Evolutionary conservation across 2,113 vertebrate species (phyloP).

Genomic region (Rhynchomys soricoides): DNA sequence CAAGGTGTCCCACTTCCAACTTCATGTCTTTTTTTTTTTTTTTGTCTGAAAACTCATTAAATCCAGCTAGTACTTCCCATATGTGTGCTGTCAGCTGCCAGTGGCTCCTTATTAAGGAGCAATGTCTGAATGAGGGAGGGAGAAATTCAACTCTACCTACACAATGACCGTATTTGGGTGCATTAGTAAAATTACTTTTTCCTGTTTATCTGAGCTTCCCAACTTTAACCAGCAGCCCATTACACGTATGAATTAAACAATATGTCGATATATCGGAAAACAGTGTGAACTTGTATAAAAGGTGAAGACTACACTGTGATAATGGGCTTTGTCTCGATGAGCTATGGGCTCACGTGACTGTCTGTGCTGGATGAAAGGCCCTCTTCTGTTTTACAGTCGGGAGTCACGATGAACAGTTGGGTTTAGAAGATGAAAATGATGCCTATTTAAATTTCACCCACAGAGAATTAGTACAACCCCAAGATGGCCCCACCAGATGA

Average conservation of each 20-base stretch:
- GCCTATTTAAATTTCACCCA: slow-evolving; percentile 1
- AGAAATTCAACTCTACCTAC: background rate
- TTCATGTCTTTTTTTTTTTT: background rate
- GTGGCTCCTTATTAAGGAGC: background rate
- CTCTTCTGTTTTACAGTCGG: slow-evolving; percentile 19
- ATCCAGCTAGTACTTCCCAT: background rate
- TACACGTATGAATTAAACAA: background rate
- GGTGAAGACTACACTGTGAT: background rate
- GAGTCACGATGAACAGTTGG: background rate
- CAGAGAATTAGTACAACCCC: background rate
- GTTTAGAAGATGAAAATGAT: slow-evolving; percentile 3
- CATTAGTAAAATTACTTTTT: slow-evolving; percentile 44
- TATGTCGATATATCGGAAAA: background rate
- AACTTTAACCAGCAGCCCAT: background rate
- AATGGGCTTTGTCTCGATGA: background rate
- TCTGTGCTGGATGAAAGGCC: background rate
- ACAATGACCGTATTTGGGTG: background rate
- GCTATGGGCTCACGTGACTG: background rate
- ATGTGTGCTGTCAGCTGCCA: background rate
- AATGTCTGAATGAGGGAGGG: background rate
- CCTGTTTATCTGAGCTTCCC: background rate
- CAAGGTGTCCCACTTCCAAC: background rate
- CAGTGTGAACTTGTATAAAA: background rate
- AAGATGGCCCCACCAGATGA: background rate
- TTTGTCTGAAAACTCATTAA: background rate